Percentiles rank a stretch among this genome's conserved stretches.
phyloP scores from a whole-genome alignment of 2,113 vertebrate genomes.

The Laticauda colubrina region DNA sequence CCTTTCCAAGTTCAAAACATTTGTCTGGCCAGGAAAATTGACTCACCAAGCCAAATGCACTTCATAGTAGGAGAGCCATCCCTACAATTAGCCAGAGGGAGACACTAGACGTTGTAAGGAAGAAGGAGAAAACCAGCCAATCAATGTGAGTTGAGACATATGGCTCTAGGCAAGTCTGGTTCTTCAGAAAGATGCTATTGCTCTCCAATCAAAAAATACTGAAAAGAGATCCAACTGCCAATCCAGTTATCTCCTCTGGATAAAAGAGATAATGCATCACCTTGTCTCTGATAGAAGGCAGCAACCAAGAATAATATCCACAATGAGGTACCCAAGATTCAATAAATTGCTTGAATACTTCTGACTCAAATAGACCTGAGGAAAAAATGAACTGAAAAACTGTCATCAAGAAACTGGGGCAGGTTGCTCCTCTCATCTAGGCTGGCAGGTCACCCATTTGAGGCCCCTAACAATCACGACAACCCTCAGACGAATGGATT shows the following conservation, averaged over 20 bases:
- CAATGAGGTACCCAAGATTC: neutral
- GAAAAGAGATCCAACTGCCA: neutral
- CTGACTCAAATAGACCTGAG: neutral
- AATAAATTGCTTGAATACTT: neutral
- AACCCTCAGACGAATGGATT: slow-evolving; percentile 16
- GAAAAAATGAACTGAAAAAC: neutral
- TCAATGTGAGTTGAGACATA: neutral
- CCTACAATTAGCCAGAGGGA: neutral
- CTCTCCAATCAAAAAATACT: neutral
- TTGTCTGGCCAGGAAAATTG: neutral
- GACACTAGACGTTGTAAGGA: neutral
- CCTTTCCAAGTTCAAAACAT: neutral
- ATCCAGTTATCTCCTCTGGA: neutral
- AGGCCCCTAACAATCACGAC: neutral
- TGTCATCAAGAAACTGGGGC: neutral
- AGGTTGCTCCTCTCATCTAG: neutral
- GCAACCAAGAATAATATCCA: neutral
- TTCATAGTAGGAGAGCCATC: neutral
- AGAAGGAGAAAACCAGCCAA: neutral
- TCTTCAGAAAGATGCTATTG: neutral
- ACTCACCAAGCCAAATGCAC: neutral
- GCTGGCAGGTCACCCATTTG: neutral
- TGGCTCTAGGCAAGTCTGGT: neutral
- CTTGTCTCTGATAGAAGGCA: neutral
- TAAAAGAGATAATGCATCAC: neutral